Conservation (phyloP, 2,113 vertebrate species). For the Urocitellus parryii region DNA sequence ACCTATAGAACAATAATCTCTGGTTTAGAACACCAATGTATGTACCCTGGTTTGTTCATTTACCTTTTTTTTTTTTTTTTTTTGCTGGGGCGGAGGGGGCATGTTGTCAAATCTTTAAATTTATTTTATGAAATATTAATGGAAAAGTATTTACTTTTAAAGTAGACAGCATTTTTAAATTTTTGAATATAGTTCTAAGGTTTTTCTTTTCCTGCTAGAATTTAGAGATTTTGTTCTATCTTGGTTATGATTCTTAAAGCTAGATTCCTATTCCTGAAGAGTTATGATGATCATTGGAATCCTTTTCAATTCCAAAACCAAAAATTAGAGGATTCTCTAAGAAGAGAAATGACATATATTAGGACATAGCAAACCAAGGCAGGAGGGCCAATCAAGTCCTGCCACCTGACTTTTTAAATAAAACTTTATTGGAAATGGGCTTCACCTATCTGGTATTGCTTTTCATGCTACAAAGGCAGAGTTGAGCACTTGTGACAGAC, state of each 20-base stretch:
- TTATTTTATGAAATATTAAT: constrained; percentile 25
- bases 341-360: neutral
- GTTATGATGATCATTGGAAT: neutral
- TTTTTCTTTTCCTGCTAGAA: constrained; percentile 36
- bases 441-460: neutral
- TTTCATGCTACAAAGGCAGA: neutral
- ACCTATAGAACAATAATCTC: neutral
- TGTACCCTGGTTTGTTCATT: neutral
- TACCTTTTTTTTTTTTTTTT: neutral
- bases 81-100: rapidly evolving
- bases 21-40: neutral
- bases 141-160: constrained; percentile 35
- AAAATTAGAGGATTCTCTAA: neutral
- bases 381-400: neutral
- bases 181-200: neutral
- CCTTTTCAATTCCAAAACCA: constrained; percentile 37
- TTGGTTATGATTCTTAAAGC: constrained; percentile 28
- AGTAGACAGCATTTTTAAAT: neutral
- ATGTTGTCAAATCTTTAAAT: constrained; percentile 8
- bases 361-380: neutral
- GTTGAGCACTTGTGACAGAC: neutral
- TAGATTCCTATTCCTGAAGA: neutral
- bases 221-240: neutral
- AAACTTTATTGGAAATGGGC: neutral
- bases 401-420: neutral